Evolutionary conservation across 2,797 vertebrate genomes (phyloP).

Genomic region (Thamnophis elegans): DNA sequence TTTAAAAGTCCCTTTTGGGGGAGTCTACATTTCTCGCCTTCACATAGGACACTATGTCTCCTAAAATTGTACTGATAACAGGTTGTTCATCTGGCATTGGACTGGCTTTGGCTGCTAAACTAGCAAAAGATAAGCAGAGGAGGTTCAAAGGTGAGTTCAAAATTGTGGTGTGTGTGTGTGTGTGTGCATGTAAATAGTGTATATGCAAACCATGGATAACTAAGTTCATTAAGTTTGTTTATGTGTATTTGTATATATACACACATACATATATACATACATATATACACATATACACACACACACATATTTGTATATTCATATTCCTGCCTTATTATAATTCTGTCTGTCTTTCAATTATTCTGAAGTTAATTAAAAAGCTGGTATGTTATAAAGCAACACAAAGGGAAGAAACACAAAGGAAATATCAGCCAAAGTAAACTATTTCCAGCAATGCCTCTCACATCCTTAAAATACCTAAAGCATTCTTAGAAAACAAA

Average conservation of each 20-base stretch:
- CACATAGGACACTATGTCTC: slow-evolving; percentile 55
- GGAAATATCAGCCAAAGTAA: neutral
- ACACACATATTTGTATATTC: too few species aligned
- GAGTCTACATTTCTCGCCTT: neutral
- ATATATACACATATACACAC: too few species aligned
- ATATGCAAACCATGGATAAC: neutral
- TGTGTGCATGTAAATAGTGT: neutral
- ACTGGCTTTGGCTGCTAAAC: slow-evolving; percentile 70
- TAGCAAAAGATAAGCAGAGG: slow-evolving; percentile 71
- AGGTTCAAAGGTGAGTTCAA: slow-evolving; percentile 72
- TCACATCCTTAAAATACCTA: neutral
- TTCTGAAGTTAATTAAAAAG: neutral
- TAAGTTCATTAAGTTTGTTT: neutral
- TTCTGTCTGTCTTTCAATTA: neutral
- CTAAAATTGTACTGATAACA: slow-evolving; percentile 69
- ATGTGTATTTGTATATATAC: too few species aligned
- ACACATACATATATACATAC: too few species aligned
- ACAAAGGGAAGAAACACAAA: neutral
- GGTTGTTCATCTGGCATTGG: slow-evolving; percentile 76
- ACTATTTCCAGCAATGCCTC: neutral
- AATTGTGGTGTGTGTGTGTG: neutral
- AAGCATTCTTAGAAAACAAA: neutral
- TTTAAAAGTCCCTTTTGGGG: neutral
- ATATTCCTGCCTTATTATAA: neutral
- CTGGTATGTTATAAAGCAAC: neutral